Conservation (phyloP, 2,888 invertebrate species). For the Drosophila ochracea region DNA sequence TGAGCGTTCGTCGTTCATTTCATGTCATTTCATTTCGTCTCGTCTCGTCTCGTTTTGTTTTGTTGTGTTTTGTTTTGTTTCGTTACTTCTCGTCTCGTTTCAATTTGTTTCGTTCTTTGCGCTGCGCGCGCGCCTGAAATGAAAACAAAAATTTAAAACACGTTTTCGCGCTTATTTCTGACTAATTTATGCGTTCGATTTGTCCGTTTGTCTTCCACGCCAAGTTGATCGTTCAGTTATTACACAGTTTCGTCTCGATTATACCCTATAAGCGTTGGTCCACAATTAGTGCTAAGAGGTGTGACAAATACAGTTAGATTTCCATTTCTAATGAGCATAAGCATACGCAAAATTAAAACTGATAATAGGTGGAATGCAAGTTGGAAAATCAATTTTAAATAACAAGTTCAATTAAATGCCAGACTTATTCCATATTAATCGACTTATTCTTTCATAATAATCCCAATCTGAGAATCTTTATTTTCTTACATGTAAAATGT, state of each 20-base stretch:
- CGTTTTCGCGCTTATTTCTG: conserved; percentile 81
- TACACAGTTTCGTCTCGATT: conserved; percentile 53
- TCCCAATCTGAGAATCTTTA: no score
- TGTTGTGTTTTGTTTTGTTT: background rate
- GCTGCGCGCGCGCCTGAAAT: conserved; percentile 59
- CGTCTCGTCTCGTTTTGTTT: conserved; percentile 1
- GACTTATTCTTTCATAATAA: background rate
- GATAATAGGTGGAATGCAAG: background rate
- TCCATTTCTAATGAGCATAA: background rate
- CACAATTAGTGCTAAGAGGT: background rate
- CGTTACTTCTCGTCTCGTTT: conserved; percentile 6
- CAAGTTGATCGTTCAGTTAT: conserved; percentile 49
- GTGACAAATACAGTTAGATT: background rate
- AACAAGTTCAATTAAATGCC: no score
- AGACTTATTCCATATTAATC: background rate
- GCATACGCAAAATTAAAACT: background rate
- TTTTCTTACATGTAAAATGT: background rate
- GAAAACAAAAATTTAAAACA: conserved; percentile 80
- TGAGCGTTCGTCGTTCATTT: conserved; percentile 73
- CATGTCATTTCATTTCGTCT: conserved; percentile 52
- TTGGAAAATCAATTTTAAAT: background rate
- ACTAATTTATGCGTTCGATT: conserved; percentile 80
- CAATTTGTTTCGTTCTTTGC: conserved; percentile 28
- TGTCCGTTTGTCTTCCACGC: conserved; percentile 53
- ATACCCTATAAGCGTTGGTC: conserved; percentile 39